These are phyloP conservation scores for Hirudo medicinalis DNA, from an alignment of 1,140 invertebrate species.

Conservation along the genomic window DNA sequence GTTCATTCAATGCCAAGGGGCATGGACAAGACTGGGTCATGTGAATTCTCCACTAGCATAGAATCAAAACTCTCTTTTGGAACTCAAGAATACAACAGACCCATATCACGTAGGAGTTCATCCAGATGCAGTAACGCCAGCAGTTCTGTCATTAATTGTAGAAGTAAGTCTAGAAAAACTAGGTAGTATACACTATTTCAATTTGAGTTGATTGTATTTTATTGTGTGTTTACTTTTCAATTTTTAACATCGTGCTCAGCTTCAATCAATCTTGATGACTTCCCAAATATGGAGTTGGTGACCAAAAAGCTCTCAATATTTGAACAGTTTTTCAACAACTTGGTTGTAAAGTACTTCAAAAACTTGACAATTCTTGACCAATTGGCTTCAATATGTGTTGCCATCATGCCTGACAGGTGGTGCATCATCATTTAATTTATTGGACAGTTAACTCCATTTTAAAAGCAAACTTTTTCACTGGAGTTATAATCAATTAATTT, in stretches of 20 bases:
- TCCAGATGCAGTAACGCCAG: constrained; percentile 6
- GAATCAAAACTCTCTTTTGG: not conserved
- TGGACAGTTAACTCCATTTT: not conserved
- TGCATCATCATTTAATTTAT: not conserved
- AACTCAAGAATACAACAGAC: not conserved
- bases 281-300: not conserved
- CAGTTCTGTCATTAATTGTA: constrained; percentile 8
- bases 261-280: not conserved
- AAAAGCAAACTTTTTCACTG: not conserved
- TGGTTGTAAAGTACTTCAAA: not conserved
- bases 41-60: constrained; percentile 3
- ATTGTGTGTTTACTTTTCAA: not conserved
- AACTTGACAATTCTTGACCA: not conserved
- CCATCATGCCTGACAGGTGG: constrained; percentile 7
- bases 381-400: constrained; percentile 3
- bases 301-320: constrained; percentile 2
- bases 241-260: not conserved
- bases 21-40: constrained; percentile 3
- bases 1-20: constrained; percentile 3
- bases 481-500: not conserved
- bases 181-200: not conserved
- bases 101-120: not conserved
- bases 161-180: not conserved
- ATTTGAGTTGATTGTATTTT: not conserved
- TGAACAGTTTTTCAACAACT: not conserved